Percentiles rank a stretch among this genome's conserved stretches.
phyloP scores from a whole-genome alignment of 2,888 invertebrate species.

The Creontiades dilutus region DNA sequence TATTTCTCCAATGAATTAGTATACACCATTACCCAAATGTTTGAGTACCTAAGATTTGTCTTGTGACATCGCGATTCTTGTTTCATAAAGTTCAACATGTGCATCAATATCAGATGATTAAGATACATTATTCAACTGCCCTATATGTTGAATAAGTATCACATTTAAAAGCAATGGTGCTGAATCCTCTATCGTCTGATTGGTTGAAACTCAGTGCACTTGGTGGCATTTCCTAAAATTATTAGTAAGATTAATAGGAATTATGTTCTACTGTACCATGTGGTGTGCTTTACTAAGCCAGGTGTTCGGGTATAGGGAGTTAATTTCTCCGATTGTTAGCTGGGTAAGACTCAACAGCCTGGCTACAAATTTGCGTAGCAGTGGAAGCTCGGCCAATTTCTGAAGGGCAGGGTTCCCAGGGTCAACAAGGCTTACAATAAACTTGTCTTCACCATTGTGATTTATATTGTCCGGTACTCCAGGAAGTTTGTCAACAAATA shows the following conservation, averaged over 20 bases:
- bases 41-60: no score
- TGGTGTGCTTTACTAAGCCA: slow-evolving; percentile 83
- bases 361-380: slow-evolving; percentile 72
- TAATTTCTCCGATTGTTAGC: slow-evolving; percentile 77
- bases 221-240: no score
- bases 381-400: slow-evolving; percentile 79
- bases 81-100: no score
- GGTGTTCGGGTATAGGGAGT: slow-evolving; percentile 84
- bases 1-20: no score
- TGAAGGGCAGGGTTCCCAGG: slow-evolving; percentile 80
- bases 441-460: slow-evolving; percentile 83
- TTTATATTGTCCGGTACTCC: slow-evolving; percentile 84
- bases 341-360: slow-evolving; percentile 79
- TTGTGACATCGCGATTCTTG: no score
- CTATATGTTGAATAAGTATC: no score
- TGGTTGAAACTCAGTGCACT: no score
- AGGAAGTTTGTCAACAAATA: slow-evolving; percentile 90
- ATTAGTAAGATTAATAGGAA: not conserved
- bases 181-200: no score
- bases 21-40: no score
- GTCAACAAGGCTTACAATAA: slow-evolving; percentile 83
- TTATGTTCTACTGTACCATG: slow-evolving; percentile 78
- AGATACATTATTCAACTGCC: no score
- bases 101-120: no score
- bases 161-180: no score